Base-by-base conservation (phyloP, 2,797 vertebrate genomes). In the Heterohyrax brucei region DNA sequence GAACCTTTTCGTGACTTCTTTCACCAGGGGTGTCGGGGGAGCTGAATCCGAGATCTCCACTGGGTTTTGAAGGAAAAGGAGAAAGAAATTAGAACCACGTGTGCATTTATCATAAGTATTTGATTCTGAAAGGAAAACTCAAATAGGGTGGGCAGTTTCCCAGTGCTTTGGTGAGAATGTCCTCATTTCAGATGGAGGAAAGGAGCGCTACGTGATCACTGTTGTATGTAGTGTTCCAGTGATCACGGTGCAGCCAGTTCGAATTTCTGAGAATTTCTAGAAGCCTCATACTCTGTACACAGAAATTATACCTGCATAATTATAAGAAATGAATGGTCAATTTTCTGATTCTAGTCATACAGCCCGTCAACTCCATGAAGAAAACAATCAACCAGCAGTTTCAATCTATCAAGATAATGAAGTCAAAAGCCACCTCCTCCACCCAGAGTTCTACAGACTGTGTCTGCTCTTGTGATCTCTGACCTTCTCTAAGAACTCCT, bases 1-100 rank as follows among this genome's bases (percentile, higher is more conserved):
- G 98, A 99, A 99, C 97, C 99, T 99, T 98, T 99, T 99, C 91
- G 99, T 98, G 97, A 99, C 99, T 92, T 99, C 99, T 97, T 99
- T 99, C 96, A 99, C 99, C 97, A 99, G 98, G 0, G 99, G 99
- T 0, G 99, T 98, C 22, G 99, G 98, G 0, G 99, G 98, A 73
- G 99, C 98, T 1, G 99, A 99, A 97, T 99, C 99, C 1, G 99
- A 98, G 95, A 99, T 99, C 98, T 99, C 99, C 97, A 99, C 99
- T 99, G 98, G 8, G 5, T 61, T 94, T 83, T 19, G 78, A 87
- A 93, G 92, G 61, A 78, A 92, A 94, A 85, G 19, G 8, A 77
- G 68, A 81, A 87, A 88, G 7, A 66, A 19, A 9, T 87, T 62
- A 95, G 93, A 84, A 61, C 39, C 24, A 16, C 26, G 59, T 76